Conservation (phyloP, 1,140 invertebrate genomes). For the Dendrolimus kikuchii region DNA sequence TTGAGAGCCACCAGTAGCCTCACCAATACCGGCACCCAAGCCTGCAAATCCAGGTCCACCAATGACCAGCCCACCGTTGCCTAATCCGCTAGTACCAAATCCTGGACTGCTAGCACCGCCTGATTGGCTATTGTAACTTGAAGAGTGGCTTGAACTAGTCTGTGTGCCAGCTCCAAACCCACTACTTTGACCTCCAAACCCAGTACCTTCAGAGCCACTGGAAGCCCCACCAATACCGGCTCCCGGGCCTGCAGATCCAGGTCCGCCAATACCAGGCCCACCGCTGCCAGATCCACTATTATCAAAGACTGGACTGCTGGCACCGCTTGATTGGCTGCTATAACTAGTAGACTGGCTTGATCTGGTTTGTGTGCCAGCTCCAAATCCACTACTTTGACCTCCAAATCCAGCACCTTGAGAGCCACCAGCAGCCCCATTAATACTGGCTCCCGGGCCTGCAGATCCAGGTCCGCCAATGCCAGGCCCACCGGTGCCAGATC, state of each 20-base stretch:
- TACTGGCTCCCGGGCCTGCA: not conserved
- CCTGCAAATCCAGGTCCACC: too few relatives aligned
- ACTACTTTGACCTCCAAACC: slow-evolving; percentile 4
- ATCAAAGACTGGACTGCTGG: not conserved
- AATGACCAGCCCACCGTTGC: not conserved
- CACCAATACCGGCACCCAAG: not conserved
- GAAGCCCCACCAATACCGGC: too few relatives aligned
- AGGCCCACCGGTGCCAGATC: not conserved
- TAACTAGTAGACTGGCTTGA: not conserved
- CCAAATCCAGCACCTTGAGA: slow-evolving; percentile 1
- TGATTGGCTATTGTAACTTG: not conserved
- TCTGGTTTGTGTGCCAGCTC: too few relatives aligned
- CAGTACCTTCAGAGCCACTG: not conserved
- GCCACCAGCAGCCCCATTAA: slow-evolving; percentile 2
- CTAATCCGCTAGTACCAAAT: not conserved
- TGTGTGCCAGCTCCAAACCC: too few relatives aligned
- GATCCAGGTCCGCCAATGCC: slow-evolving; percentile 8
- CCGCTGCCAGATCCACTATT: not conserved
- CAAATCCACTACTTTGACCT: slow-evolving; percentile 1
- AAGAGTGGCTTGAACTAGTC: too few relatives aligned
- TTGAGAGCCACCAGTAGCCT: slow-evolving; percentile 2
- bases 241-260: too few relatives aligned
- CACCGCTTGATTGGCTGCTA: not conserved
- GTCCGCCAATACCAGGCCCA: slow-evolving; percentile 1
- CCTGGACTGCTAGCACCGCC: not conserved